These are phyloP conservation scores for Catharus bicknelli DNA, from an alignment of 2,113 vertebrate genomes.

Conservation along the genomic window DNA sequence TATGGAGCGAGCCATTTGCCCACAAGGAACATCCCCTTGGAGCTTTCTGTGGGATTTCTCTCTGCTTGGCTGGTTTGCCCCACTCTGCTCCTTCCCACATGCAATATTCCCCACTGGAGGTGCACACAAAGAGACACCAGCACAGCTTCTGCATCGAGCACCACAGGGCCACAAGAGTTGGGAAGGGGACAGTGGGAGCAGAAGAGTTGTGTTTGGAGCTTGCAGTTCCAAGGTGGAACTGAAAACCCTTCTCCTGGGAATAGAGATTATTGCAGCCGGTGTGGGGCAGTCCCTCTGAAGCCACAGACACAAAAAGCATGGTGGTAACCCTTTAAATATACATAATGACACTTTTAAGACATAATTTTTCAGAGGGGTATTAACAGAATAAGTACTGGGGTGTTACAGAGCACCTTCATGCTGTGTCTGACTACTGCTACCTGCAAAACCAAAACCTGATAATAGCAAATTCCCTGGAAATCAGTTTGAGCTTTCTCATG, in stretches of 20 bases:
- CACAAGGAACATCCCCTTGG: not conserved
- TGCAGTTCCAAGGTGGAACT: not conserved
- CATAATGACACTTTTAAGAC: not conserved
- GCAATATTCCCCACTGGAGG: accelerated
- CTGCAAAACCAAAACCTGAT: not conserved
- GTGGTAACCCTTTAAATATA: not conserved
- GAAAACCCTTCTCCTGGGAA: not conserved
- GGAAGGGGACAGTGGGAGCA: not conserved
- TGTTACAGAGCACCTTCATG: not conserved
- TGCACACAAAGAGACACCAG: not conserved
- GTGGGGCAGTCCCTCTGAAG: not conserved
- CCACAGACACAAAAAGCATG: not conserved
- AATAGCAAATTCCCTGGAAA: not conserved
- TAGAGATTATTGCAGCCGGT: not conserved
- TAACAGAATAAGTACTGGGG: not conserved
- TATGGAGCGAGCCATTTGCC: not conserved
- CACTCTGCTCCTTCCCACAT: not conserved
- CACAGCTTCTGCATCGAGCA: not conserved
- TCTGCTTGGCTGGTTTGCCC: not conserved
- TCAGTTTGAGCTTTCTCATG: not conserved
- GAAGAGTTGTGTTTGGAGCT: not conserved
- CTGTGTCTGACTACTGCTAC: not conserved
- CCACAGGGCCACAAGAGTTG: not conserved
- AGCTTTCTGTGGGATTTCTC: not conserved
- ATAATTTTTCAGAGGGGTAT: not conserved